A percentile compares a stretch with the other conserved stretches of the same genome.
phyloP scores from a whole-genome alignment of 2,113 vertebrate species.

The Holacanthus passer region DNA sequence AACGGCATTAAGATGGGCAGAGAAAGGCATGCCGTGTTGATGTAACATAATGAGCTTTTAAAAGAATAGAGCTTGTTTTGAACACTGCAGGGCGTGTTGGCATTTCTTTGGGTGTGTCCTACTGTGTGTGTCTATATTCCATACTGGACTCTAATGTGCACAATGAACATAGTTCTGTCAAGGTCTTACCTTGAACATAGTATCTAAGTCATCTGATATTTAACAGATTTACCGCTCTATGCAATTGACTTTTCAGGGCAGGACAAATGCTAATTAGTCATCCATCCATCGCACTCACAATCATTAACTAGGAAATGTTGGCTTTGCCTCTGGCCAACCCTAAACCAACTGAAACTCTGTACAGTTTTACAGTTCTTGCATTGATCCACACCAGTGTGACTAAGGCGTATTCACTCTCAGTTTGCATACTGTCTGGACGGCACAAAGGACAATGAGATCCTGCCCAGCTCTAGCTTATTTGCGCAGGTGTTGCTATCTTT shows the following conservation, averaged over 20 bases:
- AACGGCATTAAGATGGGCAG: constrained; percentile 6
- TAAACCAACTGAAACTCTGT: constrained; percentile 48
- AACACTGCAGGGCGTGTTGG: background rate
- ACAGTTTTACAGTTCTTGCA: constrained; percentile 49
- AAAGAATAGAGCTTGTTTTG: constrained; percentile 1
- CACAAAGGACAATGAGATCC: constrained; percentile 43
- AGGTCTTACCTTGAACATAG: background rate
- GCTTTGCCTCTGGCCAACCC: constrained; percentile 34
- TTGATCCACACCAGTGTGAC: constrained; percentile 60
- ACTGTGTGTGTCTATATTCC: background rate
- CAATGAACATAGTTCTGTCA: background rate
- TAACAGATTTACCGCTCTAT: constrained; percentile 29
- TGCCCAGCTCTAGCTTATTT: constrained; percentile 47
- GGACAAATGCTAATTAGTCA: constrained; percentile 62
- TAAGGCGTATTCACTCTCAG: constrained; percentile 45
- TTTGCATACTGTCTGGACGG: constrained; percentile 12
- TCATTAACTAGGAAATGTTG: constrained; percentile 73
- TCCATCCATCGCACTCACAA: constrained; percentile 60
- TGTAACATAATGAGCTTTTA: constrained; percentile 44
- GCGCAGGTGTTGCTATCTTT: constrained; percentile 61
- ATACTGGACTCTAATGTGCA: constrained; percentile 4
- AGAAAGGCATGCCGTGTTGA: constrained; percentile 34
- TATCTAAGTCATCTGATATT: constrained; percentile 27
- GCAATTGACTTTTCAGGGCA: constrained; percentile 16
- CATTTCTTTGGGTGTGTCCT: constrained; percentile 22